These are phyloP conservation scores for Dascillus cervinus DNA, from an alignment of 2,888 invertebrate genomes.

Conservation along the genomic window DNA sequence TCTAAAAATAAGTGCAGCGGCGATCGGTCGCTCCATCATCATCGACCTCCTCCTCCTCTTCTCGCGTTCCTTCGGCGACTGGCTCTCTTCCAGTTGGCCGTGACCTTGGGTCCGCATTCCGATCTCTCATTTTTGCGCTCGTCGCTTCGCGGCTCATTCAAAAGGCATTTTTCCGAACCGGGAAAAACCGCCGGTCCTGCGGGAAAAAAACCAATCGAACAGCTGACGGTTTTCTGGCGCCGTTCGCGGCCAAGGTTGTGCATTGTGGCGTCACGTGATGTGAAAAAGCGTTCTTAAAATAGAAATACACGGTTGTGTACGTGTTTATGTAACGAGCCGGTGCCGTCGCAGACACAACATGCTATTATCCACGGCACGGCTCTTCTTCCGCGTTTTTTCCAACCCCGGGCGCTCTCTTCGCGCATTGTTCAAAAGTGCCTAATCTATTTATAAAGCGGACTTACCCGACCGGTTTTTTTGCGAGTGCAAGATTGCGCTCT, in stretches of 20 bases:
- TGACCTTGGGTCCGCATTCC: slow-evolving; percentile 19
- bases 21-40: too few relatives aligned
- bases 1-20: too few relatives aligned
- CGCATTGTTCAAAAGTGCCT: too few relatives aligned
- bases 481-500: slow-evolving; percentile 8
- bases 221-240: slow-evolving; percentile 21
- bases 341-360: slow-evolving; percentile 10
- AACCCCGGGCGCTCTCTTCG: not conserved
- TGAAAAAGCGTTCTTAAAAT: slow-evolving; percentile 30
- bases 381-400: not conserved
- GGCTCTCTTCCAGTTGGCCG: slow-evolving; percentile 11
- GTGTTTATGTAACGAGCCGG: slow-evolving; percentile 16
- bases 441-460: slow-evolving; percentile 33
- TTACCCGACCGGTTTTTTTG: slow-evolving; percentile 32
- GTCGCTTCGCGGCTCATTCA: too few relatives aligned
- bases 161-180: not conserved
- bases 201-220: slow-evolving; percentile 8
- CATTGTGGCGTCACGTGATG: too few relatives aligned
- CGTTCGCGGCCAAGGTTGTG: slow-evolving; percentile 35
- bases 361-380: too few relatives aligned
- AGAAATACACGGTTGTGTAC: slow-evolving; percentile 20
- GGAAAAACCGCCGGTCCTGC: not conserved
- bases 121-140: slow-evolving; percentile 12
- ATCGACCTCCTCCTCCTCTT: too few relatives aligned
- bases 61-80: not conserved